phyloP scores from a whole-genome alignment of 2,888 invertebrate species.

The Polylopha cassiicola region DNA sequence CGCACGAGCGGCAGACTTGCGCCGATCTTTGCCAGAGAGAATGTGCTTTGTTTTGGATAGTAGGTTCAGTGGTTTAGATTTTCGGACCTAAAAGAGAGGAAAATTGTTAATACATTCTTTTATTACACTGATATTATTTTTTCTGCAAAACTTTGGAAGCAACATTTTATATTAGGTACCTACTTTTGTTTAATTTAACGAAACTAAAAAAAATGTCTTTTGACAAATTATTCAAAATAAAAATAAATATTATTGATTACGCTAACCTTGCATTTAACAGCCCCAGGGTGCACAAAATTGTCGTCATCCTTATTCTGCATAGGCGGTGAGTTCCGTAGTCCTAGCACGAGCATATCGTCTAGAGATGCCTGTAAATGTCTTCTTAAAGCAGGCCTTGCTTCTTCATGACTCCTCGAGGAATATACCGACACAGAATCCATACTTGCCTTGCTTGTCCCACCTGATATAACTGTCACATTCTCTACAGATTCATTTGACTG shows the following conservation, averaged over 20 bases:
- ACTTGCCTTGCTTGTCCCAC: slow-evolving; percentile 52
- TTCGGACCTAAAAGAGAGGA: slow-evolving; percentile 46
- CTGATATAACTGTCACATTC: slow-evolving; percentile 72
- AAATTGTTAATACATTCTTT: no score
- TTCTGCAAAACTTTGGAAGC: no score
- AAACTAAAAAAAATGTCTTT: no score
- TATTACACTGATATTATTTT: no score
- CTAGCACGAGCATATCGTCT: slow-evolving; percentile 78
- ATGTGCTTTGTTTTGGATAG: slow-evolving; percentile 58
- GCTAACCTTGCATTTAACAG: slow-evolving; percentile 61
- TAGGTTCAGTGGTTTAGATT: slow-evolving; percentile 58
- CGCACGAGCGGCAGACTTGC: slow-evolving; percentile 37
- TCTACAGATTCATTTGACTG: slow-evolving; percentile 73
- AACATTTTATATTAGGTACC: no score
- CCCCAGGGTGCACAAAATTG: slow-evolving; percentile 65
- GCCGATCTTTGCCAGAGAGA: slow-evolving; percentile 44
- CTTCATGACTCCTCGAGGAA: slow-evolving; percentile 78
- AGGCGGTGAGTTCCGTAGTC: slow-evolving; percentile 43
- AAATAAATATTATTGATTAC: slow-evolving; percentile 24
- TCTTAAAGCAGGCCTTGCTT: slow-evolving; percentile 48
- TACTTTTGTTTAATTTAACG: no score
- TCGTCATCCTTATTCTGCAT: slow-evolving; percentile 51
- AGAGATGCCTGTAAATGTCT: slow-evolving; percentile 71
- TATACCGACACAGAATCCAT: slow-evolving; percentile 78
- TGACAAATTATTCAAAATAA: neutral